Base-by-base conservation (phyloP, 2,888 invertebrate species). In the Pammene aurita region DNA sequence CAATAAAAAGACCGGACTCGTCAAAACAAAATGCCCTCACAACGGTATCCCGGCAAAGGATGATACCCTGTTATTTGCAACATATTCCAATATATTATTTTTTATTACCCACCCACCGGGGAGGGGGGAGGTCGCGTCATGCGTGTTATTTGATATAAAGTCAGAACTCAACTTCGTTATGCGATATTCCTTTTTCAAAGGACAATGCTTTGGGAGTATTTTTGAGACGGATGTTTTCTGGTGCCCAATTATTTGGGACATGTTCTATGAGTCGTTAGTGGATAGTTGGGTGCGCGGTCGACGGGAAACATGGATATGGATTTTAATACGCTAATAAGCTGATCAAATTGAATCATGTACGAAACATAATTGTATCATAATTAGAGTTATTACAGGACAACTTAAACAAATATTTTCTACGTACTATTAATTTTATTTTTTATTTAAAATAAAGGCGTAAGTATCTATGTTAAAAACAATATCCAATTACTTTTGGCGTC, bases 51-150 rank as follows among this genome's bases (percentile, higher is more conserved):
- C 84, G 79, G 87, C 82, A 79, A 86, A 89, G 88, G 88, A 92
- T 92, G 90, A 91, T 92, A 92, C 92, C 86, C 88, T 90, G 92
- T 93, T 93, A 93, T 92, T 92, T 90, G 90, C 92, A 93, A 91
- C 93, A 93, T 92, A 93, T 93, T 93, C 93, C 93, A 92, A 93
- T 93, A 93, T 93, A 93, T 93, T 93, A 93, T 93, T 93, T 93
- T 93, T 93, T 93, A 93, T 93, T 92, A 90, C 92, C 88, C 84
- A 82, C 88, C 86, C 84, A 72, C 65, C 78, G 18, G 26, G 34
- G 34, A n/a, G 85, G 86, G 83, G 83, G 82, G 80, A 77, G 83
- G 44, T 81, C 81, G 87, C 88, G 90, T 90, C 92, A 92, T 92
- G 91, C 92, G 90, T 92, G 92, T 91, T 92, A 92, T 92, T 92